Evolutionary conservation across 2,113 vertebrate species (phyloP).

Genomic region (Tupaia tana): DNA sequence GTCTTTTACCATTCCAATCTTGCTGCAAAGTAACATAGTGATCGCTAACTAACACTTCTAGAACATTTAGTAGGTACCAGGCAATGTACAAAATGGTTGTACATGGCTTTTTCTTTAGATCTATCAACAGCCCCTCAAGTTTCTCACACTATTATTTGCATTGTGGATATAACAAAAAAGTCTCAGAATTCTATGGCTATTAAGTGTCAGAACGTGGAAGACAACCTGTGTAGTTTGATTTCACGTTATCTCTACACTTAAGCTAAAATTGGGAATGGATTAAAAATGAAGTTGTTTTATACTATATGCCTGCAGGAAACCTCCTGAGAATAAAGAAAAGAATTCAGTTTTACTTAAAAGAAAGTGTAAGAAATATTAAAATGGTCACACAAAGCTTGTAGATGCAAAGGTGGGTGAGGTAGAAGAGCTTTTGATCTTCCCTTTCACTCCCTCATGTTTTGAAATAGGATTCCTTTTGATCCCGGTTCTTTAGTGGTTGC

Average conservation of each 20-base stretch:
- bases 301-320: conserved; percentile 33
- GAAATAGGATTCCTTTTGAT: conserved; percentile 72
- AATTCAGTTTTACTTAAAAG: conserved; percentile 70
- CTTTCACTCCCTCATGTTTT: conserved; percentile 62
- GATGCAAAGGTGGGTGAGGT: conserved; percentile 49
- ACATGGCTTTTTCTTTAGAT: neutral
- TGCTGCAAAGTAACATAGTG: neutral
- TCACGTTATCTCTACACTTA: conserved; percentile 43
- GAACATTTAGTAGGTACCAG: neutral
- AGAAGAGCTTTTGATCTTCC: conserved; percentile 65
- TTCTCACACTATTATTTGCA: neutral
- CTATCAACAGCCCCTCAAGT: neutral
- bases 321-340: conserved; percentile 70
- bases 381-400: conserved; percentile 64
- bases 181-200: neutral
- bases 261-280: conserved; percentile 68
- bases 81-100: neutral
- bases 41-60: neutral
- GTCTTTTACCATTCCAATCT: neutral
- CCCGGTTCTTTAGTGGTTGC: conserved; percentile 40
- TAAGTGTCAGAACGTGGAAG: neutral
- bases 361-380: conserved; percentile 67
- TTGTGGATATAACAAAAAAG: neutral
- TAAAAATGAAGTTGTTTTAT: conserved; percentile 74
- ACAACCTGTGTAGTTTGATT: conserved; percentile 25